Evolutionary conservation across 2,113 vertebrate genomes (phyloP), one percentile per base, ranked within the genome.

Genomic region (Festucalex cinctus): DNA sequence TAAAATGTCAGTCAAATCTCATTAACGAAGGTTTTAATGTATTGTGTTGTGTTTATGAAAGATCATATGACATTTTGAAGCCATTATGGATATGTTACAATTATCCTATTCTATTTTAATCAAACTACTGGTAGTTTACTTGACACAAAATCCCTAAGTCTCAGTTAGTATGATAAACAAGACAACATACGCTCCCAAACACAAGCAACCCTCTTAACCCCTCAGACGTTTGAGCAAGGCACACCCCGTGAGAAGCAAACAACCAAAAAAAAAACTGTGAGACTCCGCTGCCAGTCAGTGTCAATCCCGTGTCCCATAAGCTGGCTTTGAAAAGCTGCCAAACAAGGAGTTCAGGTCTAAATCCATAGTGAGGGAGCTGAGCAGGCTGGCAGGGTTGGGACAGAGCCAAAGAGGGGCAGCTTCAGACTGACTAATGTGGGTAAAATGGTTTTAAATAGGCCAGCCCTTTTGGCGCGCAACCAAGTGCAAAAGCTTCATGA

Each of bases 241-340:
- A 71, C 63, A 63, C 28, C 3, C 43, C 39, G 49, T 51, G n/a
- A 22, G 26, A 54, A 53, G 24, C 9, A 28, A 28, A 13, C 13
- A 32, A 16, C 17, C 7, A 17, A 26, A 32, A 26, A 56, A 26
- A 56, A 26, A 26, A 2, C 0, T 61, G 63, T 43, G 20, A 69
- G 54, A 39, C 67, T 68, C 79, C 16, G 32, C 60, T 69, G 69
- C 49, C 32, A 62, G 67, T 73, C 73, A 68, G 73, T 64, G 65
- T 63, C 82, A 83, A 82, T 68, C 75, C 74, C 53, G 46, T 39
- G 43, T 61, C 26, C 60, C 66, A 56, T 79, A 81, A 85, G 74
- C 59, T 65, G 70, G 73, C 54, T 80, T 86, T 82, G 78, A 82
- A 71, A 64, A 14, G 13, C 49, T 65, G 71, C 78, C 75, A 79